A percentile compares a stretch with the other conserved stretches of the same genome.
Conservation (phyloP, 2,888 invertebrate species). For the Cantharis rustica region DNA sequence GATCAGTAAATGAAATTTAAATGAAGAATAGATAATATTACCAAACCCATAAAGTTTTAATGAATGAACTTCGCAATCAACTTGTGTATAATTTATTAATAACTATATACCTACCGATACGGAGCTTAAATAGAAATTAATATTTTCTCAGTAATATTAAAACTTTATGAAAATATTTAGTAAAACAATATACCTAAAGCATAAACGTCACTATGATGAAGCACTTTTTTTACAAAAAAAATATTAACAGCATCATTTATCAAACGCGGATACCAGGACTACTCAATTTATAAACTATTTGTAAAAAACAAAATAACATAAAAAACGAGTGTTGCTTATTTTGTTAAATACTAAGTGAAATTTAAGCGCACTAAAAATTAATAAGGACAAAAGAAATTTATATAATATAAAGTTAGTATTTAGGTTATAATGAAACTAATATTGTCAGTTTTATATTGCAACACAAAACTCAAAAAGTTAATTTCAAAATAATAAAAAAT, state of each 20-base stretch:
- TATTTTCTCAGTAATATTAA: background rate
- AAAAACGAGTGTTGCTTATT: background rate
- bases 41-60: background rate
- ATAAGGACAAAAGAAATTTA: background rate
- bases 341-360: background rate
- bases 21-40: background rate
- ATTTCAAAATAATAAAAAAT: background rate
- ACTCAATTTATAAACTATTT: slow-evolving; percentile 16
- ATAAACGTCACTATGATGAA: slow-evolving; percentile 25
- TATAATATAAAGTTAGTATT: background rate
- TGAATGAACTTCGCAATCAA: too few species aligned
- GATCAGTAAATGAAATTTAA: background rate
- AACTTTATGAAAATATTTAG: background rate
- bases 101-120: background rate
- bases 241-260: slow-evolving; percentile 22
- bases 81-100: background rate
- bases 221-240: slow-evolving; percentile 22
- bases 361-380: background rate
- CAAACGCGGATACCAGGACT: slow-evolving; percentile 14
- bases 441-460: background rate
- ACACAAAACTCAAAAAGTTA: background rate
- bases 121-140: background rate
- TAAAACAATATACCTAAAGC: slow-evolving; percentile 4
- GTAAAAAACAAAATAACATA: background rate
- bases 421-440: background rate